phyloP scores from a whole-genome alignment of 2,797 vertebrate genomes.

The Acanthornis magna region DNA sequence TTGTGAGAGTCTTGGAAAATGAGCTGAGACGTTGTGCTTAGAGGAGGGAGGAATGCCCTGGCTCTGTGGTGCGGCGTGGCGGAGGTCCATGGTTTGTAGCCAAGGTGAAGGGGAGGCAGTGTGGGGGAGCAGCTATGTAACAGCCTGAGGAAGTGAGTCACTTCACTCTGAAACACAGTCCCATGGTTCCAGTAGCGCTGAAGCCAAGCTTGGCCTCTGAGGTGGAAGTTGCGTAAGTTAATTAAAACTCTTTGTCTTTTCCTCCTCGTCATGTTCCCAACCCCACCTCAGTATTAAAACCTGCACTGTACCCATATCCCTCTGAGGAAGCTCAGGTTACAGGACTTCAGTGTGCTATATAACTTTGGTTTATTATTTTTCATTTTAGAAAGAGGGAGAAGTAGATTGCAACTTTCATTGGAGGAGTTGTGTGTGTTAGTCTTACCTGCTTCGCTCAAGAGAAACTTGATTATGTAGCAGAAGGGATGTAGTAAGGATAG shows the following conservation, averaged over 20 bases:
- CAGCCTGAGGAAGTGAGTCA: slow-evolving; percentile 66
- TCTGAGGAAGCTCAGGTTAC: neutral
- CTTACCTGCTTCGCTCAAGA: neutral
- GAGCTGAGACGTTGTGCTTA: neutral
- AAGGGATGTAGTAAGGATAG: neutral
- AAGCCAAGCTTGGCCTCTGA: neutral
- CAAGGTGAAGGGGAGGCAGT: neutral
- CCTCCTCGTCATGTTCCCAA: neutral
- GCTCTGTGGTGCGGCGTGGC: neutral
- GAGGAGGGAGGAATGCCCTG: slow-evolving; percentile 45
- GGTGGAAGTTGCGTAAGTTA: slow-evolving; percentile 33
- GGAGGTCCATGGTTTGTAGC: slow-evolving; percentile 31
- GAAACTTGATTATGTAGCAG: neutral
- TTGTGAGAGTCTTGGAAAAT: slow-evolving; percentile 36
- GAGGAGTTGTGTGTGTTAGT: neutral
- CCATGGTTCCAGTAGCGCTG: neutral
- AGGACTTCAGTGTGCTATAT: neutral
- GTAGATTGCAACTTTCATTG: neutral
- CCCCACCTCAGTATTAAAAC: neutral
- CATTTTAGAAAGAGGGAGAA: neutral
- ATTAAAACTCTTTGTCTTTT: slow-evolving; percentile 46
- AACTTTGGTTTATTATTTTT: neutral
- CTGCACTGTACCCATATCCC: neutral
- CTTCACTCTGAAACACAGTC: neutral
- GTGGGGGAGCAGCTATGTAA: slow-evolving; percentile 9